These are phyloP conservation scores for Trichogramma dendrolimi DNA, from an alignment of 2,888 invertebrate species.

Conservation along the genomic window DNA sequence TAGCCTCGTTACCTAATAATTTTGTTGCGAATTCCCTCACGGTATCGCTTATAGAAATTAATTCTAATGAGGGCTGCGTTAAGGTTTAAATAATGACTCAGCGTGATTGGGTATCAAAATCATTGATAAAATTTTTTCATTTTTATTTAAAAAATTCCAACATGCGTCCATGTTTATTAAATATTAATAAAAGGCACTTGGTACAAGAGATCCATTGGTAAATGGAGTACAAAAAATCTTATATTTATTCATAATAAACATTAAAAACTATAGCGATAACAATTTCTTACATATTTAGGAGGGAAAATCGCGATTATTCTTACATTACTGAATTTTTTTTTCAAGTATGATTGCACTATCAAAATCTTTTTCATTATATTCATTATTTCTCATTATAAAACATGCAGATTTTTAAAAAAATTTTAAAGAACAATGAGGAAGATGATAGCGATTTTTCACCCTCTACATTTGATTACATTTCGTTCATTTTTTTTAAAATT, in stretches of 20 bases:
- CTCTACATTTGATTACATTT: background rate
- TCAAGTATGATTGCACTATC: too few species aligned
- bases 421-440: too few species aligned
- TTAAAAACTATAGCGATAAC: too few species aligned
- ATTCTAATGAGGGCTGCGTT: conserved; percentile 16
- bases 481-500: conserved; percentile 27
- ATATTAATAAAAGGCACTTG: conserved; percentile 23
- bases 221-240: conserved; percentile 9
- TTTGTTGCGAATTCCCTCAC: conserved; percentile 32
- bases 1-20: conserved; percentile 38
- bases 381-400: too few species aligned
- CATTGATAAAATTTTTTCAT: conserved; percentile 32
- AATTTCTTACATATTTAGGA: too few species aligned
- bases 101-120: conserved; percentile 13
- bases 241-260: conserved; percentile 5
- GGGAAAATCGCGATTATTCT: too few species aligned
- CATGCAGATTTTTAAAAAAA: too few species aligned
- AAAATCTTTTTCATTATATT: too few species aligned
- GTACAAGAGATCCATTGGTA: conserved; percentile 27
- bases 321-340: too few species aligned
- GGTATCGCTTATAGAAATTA: conserved; percentile 32
- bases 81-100: conserved; percentile 28
- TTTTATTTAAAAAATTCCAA: conserved; percentile 20
- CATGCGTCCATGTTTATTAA: conserved; percentile 5
- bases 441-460: background rate